Evolutionary conservation across 2,888 invertebrate species (phyloP).

Genomic region (Pyrgus malvae): DNA sequence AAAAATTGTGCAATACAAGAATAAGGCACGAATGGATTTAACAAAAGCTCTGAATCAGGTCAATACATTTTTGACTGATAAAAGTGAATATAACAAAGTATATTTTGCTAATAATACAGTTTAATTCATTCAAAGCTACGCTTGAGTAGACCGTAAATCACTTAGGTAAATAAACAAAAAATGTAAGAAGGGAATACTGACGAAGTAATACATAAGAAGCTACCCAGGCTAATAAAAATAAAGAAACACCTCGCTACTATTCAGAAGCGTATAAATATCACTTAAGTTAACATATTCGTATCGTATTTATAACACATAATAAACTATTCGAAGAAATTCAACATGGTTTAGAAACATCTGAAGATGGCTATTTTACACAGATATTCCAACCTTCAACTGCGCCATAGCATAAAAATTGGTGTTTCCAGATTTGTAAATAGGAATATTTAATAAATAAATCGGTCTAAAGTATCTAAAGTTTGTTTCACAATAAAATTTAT

Average conservation of each 20-base stretch:
- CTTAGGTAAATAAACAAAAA: constrained; percentile 33
- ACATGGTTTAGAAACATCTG: constrained; percentile 64
- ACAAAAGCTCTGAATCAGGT: constrained; percentile 23
- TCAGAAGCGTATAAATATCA: constrained; percentile 50
- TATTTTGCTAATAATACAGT: not conserved
- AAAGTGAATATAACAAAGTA: no score
- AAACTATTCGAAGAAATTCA: constrained; percentile 76
- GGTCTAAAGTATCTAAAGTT: constrained; percentile 51
- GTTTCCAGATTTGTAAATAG: constrained; percentile 17
- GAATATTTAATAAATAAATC: constrained; percentile 45
- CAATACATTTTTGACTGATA: no score
- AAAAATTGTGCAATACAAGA: constrained; percentile 64
- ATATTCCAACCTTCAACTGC: constrained; percentile 4
- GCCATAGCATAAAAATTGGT: not conserved
- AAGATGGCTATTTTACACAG: constrained; percentile 6
- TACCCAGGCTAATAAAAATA: constrained; percentile 39
- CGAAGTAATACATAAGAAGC: constrained; percentile 41
- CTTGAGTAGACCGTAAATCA: constrained; percentile 32
- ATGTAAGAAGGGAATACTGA: constrained; percentile 57
- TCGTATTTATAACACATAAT: constrained; percentile 66
- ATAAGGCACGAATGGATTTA: constrained; percentile 56
- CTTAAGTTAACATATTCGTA: constrained; percentile 54
- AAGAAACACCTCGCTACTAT: constrained; percentile 43
- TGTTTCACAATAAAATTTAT: constrained; percentile 49
- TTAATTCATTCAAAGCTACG: constrained; percentile 11